Evolutionary conservation across 1,140 invertebrate species (phyloP).

Genomic region (Marisa cornuarietis): DNA sequence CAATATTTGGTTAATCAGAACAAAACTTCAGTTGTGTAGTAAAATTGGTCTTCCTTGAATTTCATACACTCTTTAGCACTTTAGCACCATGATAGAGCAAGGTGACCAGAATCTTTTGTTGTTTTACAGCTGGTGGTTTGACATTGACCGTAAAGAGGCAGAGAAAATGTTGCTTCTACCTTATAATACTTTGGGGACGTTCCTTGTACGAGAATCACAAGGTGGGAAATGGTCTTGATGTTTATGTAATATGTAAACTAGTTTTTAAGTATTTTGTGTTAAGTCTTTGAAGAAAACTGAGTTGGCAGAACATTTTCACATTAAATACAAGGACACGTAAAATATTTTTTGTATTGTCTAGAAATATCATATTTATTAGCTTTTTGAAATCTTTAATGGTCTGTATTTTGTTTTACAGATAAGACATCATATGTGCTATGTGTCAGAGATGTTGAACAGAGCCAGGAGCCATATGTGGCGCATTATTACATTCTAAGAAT

Average conservation of each 20-base stretch:
- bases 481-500: slow-evolving; percentile 97
- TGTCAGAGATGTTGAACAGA: slow-evolving; percentile 44
- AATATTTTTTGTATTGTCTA: no score
- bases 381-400: no score
- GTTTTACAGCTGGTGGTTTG: slow-evolving; percentile 96
- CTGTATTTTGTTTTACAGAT: slow-evolving; percentile 38
- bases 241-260: no score
- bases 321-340: no score
- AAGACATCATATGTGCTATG: slow-evolving; percentile 55
- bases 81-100: no score
- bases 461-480: slow-evolving; percentile 75
- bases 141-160: slow-evolving; percentile 95
- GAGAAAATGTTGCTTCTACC: slow-evolving; percentile 91
- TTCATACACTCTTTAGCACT: no score
- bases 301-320: no score
- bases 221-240: slow-evolving; percentile 27
- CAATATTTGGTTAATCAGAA: no score
- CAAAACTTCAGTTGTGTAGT: no score
- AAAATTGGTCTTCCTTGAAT: no score
- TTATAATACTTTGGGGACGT: slow-evolving; percentile 94
- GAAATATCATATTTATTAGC: background rate
- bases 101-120: slow-evolving; percentile 38
- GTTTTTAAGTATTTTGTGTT: no score
- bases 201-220: slow-evolving; percentile 82
- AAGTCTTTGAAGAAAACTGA: no score